Evolutionary conservation across 2,888 invertebrate species (phyloP), one percentile per base, ranked within the genome.

Genomic region (Tachina fera): DNA sequence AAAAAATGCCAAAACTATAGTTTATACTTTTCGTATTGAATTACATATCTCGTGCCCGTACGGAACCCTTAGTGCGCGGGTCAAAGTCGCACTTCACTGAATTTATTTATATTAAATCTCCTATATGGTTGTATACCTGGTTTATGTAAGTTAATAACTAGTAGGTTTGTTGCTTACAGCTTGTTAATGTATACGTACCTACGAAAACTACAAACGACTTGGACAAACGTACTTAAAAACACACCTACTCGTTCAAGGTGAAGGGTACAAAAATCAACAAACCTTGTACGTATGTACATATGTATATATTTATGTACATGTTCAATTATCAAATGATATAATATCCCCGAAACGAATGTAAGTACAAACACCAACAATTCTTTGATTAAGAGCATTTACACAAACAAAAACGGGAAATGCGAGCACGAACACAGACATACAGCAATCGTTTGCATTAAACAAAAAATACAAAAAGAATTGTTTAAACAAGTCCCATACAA

Each of bases 341-440:
- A 79, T 63, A 45, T 53, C 39, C 39, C n/a, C 53, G 6, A 0
- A 10, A 65, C 22, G 31, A 31, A 31, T 31, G 6, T 31, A 51
- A n/a, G 4, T 65, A 71, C 49, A 68, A 6, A 51, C 11, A 22
- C 51, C 39, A 60, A 60, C n/a, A 45, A 47, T 58, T 68, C 39
- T 58, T 49, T 49, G 61, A 39, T 65, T 76, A 31, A 31, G 6
- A 31, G 31, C 5, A 56, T 77, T 68, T 60, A 60, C 77, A 49
- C 67, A 60, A 68, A 77, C 41, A 77, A 39, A 67, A 77, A 67
- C 53, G 68, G 77, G 77, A 77, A 77, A 68, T 77, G 49, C 11
- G 41, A 67, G 47, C 9, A 67, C 47, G 8, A 77, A 58, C 9
- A n/a, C 53, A 4, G 16, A n/a, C 47, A 10, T 10, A 45, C 31